A percentile compares a stretch with the other conserved stretches of the same genome.
These are phyloP conservation scores for Sprattus sprattus DNA, from an alignment of 2,113 vertebrate species.

Conservation along the genomic window DNA sequence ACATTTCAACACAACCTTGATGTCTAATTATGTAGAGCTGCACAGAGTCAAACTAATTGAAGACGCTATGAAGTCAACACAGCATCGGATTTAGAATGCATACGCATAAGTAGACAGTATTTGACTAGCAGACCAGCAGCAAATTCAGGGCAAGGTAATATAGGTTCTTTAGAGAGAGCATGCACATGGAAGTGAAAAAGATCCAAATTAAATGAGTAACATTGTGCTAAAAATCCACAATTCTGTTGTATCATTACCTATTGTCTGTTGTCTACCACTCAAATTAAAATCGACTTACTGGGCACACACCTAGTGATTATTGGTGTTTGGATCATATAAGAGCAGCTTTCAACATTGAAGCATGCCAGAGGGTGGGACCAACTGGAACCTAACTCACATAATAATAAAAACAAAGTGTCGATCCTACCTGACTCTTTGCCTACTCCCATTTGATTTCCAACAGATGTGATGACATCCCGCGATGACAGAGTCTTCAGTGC, in stretches of 20 bases:
- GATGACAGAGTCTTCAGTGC: slow-evolving; percentile 90
- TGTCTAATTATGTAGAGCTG: too few species aligned
- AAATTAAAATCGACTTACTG: not conserved
- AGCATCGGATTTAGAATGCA: not conserved
- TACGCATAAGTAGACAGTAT: not conserved
- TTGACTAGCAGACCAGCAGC: too few species aligned
- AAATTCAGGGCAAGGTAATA: not conserved
- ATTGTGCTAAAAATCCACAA: not conserved
- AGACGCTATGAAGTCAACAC: not conserved
- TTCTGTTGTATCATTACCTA: not conserved
- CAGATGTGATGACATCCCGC: slow-evolving; percentile 82
- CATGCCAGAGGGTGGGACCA: not conserved
- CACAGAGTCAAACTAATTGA: not conserved
- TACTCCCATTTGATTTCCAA: slow-evolving; percentile 97
- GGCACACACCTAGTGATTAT: not conserved
- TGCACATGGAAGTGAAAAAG: not conserved
- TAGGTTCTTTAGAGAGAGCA: not conserved
- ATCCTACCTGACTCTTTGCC: slow-evolving; percentile 93
- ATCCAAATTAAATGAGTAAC: too few species aligned
- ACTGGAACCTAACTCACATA: not conserved
- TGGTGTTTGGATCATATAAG: not conserved
- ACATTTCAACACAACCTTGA: not conserved
- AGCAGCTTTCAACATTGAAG: not conserved
- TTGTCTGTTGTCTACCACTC: not conserved
- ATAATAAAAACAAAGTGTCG: not conserved